These are phyloP conservation scores for Pristiophorus japonicus DNA, from an alignment of 2,113 vertebrate species.

Conservation along the genomic window DNA sequence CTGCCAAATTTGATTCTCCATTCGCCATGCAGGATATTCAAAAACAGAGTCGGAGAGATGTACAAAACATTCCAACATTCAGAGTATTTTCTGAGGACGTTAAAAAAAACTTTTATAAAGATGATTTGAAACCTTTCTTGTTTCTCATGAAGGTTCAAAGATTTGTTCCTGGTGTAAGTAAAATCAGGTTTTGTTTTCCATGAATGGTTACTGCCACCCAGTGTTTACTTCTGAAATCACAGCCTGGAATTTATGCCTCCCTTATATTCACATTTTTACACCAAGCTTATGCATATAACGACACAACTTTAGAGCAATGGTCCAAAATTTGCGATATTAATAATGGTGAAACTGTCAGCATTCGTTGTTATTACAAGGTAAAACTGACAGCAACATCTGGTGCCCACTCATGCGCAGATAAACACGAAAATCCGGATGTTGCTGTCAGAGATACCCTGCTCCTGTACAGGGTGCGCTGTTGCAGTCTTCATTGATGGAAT, in stretches of 20 bases:
- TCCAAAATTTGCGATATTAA: not conserved
- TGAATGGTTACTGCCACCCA: slow-evolving; percentile 1
- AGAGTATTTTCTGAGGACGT: not conserved
- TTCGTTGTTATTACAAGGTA: not conserved
- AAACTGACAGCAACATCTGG: not conserved
- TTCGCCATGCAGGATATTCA: not conserved
- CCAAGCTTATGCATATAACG: not conserved
- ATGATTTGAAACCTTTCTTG: not conserved
- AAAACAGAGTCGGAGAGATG: not conserved
- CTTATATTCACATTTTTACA: not conserved
- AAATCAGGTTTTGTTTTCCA: not conserved
- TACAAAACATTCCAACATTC: not conserved
- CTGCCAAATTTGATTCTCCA: not conserved
- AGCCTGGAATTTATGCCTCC: not conserved
- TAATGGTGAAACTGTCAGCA: not conserved
- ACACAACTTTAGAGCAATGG: not conserved
- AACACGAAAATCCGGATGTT: not conserved
- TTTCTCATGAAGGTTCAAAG: not conserved
- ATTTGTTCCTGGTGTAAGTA: not conserved
- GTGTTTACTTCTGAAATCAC: not conserved
- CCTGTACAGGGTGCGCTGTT: not conserved
- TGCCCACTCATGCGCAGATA: not conserved
- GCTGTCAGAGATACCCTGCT: not conserved
- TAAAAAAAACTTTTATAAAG: not conserved
- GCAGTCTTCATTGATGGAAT: not conserved